phyloP scores from a whole-genome alignment of 2,888 invertebrate species.

The Sicus ferrugineus region DNA sequence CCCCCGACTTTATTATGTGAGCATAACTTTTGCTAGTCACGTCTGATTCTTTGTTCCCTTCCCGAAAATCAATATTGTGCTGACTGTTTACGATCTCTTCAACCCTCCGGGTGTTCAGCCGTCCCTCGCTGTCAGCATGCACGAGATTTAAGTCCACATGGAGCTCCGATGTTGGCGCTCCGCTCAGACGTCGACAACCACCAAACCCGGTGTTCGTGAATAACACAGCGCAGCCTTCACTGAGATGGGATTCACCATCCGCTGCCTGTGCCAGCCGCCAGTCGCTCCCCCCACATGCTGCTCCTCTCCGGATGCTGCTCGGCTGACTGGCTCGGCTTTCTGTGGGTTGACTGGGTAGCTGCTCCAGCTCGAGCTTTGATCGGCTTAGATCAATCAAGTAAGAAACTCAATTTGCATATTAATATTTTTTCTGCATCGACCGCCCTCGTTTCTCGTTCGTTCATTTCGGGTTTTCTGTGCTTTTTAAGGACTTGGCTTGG shows the following conservation, averaged over 20 bases:
- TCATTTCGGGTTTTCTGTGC: not conserved
- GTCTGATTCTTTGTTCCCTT: not conserved
- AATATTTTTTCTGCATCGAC: conserved; percentile 54
- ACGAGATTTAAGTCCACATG: not conserved
- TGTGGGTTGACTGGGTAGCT: conserved; percentile 2
- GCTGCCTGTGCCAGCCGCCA: no score
- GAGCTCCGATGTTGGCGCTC: conserved; percentile 7
- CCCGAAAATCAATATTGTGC: not conserved
- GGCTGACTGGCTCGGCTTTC: conserved; percentile 5
- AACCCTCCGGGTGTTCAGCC: not conserved
- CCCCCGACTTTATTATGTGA: not conserved
- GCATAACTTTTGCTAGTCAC: not conserved
- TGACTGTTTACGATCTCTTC: not conserved
- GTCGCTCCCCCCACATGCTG: conserved; percentile 1
- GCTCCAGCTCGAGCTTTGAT: conserved; percentile 46
- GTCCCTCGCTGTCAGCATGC: not conserved
- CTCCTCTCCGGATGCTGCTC: not conserved
- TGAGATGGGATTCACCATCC: conserved; percentile 10
- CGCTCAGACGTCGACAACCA: conserved; percentile 9
- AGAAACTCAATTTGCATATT: conserved; percentile 64
- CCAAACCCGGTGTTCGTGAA: conserved; percentile 25
- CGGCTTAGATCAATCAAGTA: conserved; percentile 62
- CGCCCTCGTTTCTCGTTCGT: not conserved
- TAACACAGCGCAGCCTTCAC: conserved; percentile 13
- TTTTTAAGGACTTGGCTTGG: not conserved